Evolutionary conservation across 2,113 vertebrate species (phyloP), one percentile per base, ranked within the genome.

Genomic region (Myiozetetes cayanensis): DNA sequence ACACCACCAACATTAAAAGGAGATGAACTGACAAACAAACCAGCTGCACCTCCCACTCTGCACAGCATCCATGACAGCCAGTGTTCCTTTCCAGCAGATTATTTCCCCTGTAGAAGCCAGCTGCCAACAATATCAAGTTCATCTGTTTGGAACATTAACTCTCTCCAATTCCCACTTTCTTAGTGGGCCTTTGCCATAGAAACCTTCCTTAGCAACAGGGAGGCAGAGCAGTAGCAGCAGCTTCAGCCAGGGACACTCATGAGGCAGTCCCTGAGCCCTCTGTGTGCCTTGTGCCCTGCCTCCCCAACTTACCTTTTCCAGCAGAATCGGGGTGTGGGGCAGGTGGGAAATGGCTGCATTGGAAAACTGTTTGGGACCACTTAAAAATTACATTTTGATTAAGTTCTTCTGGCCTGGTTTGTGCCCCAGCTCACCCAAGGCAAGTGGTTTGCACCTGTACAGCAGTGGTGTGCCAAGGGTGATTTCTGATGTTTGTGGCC

Each of bases 141-240:
- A 77, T 92, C 90, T 87, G 77, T 85, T 95, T 87, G 79, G 93
- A 96, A 84, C 87, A 93, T 93, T 94, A 94, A 53, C 66, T 76
- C 50, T 58, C 43, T 65, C 49, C 62, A 94, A 94, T 90, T 93
- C 85, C 95, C 77, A 76, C 78, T 94, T 97, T 77, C 93, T 96
- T 95, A 78, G 61, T 91, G 49, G 94, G 35, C 37, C 73, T 97
- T 97, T 96, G 92, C 95, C 95, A 95, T 96, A 97, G 97, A 97
- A 97, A 98, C 95, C 95, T 90, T 63, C 92, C 97, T 94, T 97
- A 95, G 96, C 97, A 97, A 97, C 96, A 23, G 27, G 55, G 33
- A 93, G 47, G 75, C 71, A 77, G 72, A 85, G 61, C 58, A 82
- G 71, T 70, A 82, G 71, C 72, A 82, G 71, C 20, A 21, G 62